Base-by-base conservation (phyloP, 1,140 invertebrate species). In the Bombus turneri region DNA sequence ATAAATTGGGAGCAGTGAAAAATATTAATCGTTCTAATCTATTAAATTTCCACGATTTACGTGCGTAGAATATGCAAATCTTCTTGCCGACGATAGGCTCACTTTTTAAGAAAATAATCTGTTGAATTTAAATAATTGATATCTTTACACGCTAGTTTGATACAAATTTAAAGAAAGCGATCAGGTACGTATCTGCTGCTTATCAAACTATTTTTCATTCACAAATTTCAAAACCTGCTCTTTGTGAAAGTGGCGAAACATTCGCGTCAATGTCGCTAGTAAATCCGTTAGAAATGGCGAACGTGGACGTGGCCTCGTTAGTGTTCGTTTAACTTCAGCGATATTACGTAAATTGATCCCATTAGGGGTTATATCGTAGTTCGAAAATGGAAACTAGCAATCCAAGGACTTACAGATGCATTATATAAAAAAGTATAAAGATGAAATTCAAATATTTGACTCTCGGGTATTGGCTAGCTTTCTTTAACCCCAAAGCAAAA, bases 291-390 rank as follows among this genome's bases (percentile, higher is more conserved):
- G 25, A 39, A 28, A 62, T n/a, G 43, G n/a, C 13, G 31, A 13
- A 28, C 25, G n/a, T 25, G 66, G 47, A 37, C 8, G 8, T 5
- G n/a, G 1, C 15, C 18, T 77, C 43, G 25, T n/a, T 39, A 39
- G 10, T 41, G 39, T 72, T 72, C 39, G 12, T 15, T 41, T 28
- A 71, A 34, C 10, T 4, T 28, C 25, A 6, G 0, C 28, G 15
- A 1, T 3, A 3, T 77, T 77, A 39, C 57, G 18, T 13, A 64
- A 47, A 77, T 64, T 41, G 4, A 31, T 22, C 28, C 9, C 37
- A n/a, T 64, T 77, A 43, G 64, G 75, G 28, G 57, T 77, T 64
- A 77, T 64, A 31, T 59, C 75, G 22, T 41, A 41, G 28, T 41
- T 64, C 4, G 75, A 77, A 64, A 62, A 59, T 64, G 75, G 31